Conservation (phyloP, 2,888 invertebrate species). For the Ectropis crepuscularia region DNA sequence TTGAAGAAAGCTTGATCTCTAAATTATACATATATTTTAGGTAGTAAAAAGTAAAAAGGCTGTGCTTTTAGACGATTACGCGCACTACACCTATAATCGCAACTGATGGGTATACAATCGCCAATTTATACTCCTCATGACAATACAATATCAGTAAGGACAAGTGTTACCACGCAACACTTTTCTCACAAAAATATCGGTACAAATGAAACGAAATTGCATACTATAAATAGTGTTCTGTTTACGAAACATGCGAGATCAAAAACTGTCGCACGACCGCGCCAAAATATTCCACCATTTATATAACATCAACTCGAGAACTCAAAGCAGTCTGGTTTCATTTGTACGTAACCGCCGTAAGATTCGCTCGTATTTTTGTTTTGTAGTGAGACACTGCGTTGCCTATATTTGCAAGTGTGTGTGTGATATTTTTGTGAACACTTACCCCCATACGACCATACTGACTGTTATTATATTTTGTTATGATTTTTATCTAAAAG, state of each 20-base stretch:
- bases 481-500: constrained; percentile 44
- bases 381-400: not conserved
- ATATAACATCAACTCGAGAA: constrained; percentile 3
- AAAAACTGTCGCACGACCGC: not conserved
- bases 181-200: not conserved
- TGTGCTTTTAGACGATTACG: constrained; percentile 26
- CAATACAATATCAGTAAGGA: constrained; percentile 17
- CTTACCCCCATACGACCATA: constrained; percentile 9
- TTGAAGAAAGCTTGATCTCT: too few species aligned
- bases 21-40: too few species aligned
- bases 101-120: constrained; percentile 17
- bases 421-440: not conserved
- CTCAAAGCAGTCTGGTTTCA: constrained; percentile 9
- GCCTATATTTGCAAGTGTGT: not conserved
- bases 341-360: not conserved
- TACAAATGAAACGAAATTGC: constrained; percentile 4
- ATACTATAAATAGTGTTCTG: not conserved
- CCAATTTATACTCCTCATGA: not conserved
- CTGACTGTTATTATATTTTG: constrained; percentile 28
- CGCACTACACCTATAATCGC: constrained; percentile 24
- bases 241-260: constrained; percentile 5
- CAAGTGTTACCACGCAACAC: not conserved
- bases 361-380: not conserved
- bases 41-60: not conserved
- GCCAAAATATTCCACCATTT: not conserved